Percentiles rank a stretch among this genome's conserved stretches.
Evolutionary conservation across 2,888 invertebrate genomes (phyloP).

Genomic region (Mayetiola destructor): DNA sequence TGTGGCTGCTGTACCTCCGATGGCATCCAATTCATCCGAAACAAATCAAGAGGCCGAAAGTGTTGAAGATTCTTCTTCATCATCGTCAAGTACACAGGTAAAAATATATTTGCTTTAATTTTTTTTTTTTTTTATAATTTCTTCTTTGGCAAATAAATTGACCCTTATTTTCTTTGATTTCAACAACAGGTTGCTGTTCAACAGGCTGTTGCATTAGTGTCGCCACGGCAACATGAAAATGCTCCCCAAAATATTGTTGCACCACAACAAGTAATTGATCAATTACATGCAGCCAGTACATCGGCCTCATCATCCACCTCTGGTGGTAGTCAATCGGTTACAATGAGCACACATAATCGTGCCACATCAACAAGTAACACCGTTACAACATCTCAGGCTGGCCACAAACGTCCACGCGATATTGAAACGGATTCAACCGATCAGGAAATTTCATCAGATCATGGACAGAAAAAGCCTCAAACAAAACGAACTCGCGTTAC

Average conservation of each 20-base stretch:
- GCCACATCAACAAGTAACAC: conserved; percentile 47
- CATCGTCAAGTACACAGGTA: conserved; percentile 21
- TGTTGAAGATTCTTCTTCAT: conserved; percentile 26
- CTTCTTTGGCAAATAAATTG: too few species aligned
- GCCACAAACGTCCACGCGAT: conserved; percentile 45
- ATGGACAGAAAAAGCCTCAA: conserved; percentile 26
- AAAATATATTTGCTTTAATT: too few species aligned
- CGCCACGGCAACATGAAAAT: conserved; percentile 50
- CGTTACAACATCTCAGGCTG: conserved; percentile 51
- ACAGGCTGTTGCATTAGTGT: conserved; percentile 54
- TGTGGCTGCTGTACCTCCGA: conserved; percentile 52
- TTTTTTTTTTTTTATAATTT: too few species aligned
- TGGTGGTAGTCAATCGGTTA: conserved; percentile 24
- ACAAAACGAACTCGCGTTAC: conserved; percentile 31
- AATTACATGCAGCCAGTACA: conserved; percentile 30
- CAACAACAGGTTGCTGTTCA: conserved; percentile 29
- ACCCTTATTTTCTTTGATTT: too few species aligned
- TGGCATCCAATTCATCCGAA: conserved; percentile 28
- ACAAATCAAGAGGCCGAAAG: conserved; percentile 38
- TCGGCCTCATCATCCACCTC: conserved; percentile 26
- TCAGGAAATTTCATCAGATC: conserved; percentile 29
- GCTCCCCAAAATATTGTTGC: conserved; percentile 35
- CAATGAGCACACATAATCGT: conserved; percentile 35
- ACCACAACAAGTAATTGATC: conserved; percentile 27
- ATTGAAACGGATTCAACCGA: conserved; percentile 40